Conservation (phyloP, 2,888 invertebrate genomes). For the Lathronympha strigana region DNA sequence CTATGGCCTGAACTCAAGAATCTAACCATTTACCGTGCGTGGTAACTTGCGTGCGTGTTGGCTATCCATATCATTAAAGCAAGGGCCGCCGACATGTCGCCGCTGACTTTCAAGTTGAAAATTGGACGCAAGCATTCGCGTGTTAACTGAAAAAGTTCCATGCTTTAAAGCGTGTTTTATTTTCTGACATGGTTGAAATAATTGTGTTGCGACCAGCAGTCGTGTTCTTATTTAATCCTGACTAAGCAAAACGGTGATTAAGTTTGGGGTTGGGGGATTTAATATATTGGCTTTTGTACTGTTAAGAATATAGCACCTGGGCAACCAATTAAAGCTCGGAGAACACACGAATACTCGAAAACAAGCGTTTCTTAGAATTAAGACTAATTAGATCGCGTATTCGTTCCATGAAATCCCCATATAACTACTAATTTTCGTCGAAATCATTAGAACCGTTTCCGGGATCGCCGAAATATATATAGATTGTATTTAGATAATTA, state of each 20-base stretch:
- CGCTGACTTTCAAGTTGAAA: constrained; percentile 29
- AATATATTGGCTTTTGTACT: too few species aligned
- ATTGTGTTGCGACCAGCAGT: constrained; percentile 10
- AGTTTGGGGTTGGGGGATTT: too few species aligned
- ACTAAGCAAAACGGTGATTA: not conserved
- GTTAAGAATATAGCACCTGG: too few species aligned
- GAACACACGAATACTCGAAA: too few species aligned
- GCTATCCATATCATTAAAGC: constrained; percentile 25
- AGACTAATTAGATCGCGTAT: too few species aligned
- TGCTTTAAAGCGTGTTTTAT: constrained; percentile 17
- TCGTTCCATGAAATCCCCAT: too few species aligned
- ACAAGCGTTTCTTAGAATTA: too few species aligned
- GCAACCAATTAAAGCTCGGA: too few species aligned
- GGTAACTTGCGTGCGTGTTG: constrained; percentile 24
- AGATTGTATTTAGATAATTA: too few species aligned
- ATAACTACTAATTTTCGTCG: too few species aligned
- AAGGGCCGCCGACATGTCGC: constrained; percentile 28
- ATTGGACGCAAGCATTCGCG: constrained; percentile 33
- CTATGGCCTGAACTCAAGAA: not conserved
- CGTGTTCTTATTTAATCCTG: constrained; percentile 7
- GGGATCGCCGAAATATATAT: too few species aligned
- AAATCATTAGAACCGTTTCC: too few species aligned
- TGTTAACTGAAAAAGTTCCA: constrained; percentile 28
- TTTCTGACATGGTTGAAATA: constrained; percentile 18
- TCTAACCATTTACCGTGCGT: constrained; percentile 14